Base-by-base conservation (phyloP, 2,797 vertebrate genomes). In the Xenentodon cancila region DNA sequence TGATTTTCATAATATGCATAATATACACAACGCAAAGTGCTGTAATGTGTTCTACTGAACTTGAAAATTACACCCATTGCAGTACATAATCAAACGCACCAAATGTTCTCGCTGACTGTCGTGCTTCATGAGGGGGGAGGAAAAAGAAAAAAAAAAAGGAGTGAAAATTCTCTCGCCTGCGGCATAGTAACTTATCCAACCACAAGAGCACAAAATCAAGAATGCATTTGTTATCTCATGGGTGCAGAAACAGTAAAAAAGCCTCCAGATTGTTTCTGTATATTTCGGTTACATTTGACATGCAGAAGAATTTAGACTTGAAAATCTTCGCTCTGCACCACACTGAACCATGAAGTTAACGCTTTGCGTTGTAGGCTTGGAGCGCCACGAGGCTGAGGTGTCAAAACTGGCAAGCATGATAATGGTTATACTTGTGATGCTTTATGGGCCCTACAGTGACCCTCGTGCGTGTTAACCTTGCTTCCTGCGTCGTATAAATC, bases 381-480 rank as follows among this genome's bases (percentile, higher is more conserved):
- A 87, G 77, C 73, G 77, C 77, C 62, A 69, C 16, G 20, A 68
- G 80, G 67, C 59, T 47, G 66, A 64, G 63, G 80, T 81, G 84
- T 86, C 85, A 80, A 53, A 77, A 79, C 66, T 80, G 81, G 77
- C 78, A 73, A 81, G 68, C 75, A 65, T 80, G 74, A 91, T 89
- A 84, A 89, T 85, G 81, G 77, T 85, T 80, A 82, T 78, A 82
- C 77, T 75, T 72, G 32, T 68, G 62, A 43, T 88, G 79, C 56
- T 91, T 90, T 90, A 89, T 84, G 77, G 84, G 71, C 76, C 71
- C 71, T 61, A 77, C 79, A 69, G 80, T 91, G 87, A 90, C 91
- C 88, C 88, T 59, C 21, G 1, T 81, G 86, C 87, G 82, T 89
- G 84, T 91, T 91, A 90, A 91, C 87, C 90, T 91, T 89, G 75